phyloP scores from a whole-genome alignment of 2,888 invertebrate genomes.

The Atethmia centrago region DNA sequence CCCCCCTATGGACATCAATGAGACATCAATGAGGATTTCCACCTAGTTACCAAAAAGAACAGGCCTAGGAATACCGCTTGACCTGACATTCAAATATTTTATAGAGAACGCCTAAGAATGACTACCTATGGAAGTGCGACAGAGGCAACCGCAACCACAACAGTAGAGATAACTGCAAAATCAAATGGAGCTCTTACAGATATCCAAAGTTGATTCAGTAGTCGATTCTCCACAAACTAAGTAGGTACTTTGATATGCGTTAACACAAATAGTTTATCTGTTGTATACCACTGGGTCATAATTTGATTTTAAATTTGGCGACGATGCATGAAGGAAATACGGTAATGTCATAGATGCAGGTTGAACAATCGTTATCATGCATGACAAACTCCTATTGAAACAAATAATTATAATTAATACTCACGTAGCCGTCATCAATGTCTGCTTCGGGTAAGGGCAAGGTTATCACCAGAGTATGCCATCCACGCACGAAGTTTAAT shows the following conservation, averaged over 20 bases:
- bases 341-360: neutral
- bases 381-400: neutral
- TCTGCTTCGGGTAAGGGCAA: neutral
- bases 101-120: too few relatives aligned
- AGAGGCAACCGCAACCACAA: too few relatives aligned
- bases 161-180: too few relatives aligned
- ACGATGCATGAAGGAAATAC: neutral
- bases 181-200: neutral
- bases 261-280: neutral
- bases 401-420: conserved; percentile 17
- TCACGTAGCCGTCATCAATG: conserved; percentile 10
- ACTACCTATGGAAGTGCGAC: too few relatives aligned
- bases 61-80: too few relatives aligned
- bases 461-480: conserved; percentile 12
- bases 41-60: too few relatives aligned
- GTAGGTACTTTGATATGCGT: neutral
- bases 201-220: neutral
- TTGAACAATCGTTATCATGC: neutral
- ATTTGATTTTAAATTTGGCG: neutral
- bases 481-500: neutral
- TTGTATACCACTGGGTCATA: neutral
- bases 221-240: neutral
- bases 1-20: too few relatives aligned
- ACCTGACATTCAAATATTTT: too few relatives aligned
- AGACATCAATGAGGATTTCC: too few relatives aligned